phyloP scores from a whole-genome alignment of 2,888 invertebrate genomes.

The Nineta flava region DNA sequence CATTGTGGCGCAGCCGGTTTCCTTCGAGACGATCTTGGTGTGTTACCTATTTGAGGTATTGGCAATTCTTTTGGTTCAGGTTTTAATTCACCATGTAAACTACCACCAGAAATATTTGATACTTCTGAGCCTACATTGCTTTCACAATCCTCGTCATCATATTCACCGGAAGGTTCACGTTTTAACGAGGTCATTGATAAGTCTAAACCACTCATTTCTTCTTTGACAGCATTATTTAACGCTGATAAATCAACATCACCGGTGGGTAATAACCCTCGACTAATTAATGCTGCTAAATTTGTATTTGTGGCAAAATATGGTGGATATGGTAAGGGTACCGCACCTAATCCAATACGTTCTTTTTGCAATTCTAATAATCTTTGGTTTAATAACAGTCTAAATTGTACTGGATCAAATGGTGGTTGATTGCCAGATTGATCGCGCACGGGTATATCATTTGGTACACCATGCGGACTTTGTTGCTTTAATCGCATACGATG shows the following conservation, averaged over 20 bases:
- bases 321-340: constrained; percentile 59
- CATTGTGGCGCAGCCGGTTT: constrained; percentile 96
- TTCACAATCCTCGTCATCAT: constrained; percentile 63
- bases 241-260: constrained; percentile 38
- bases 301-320: constrained; percentile 65
- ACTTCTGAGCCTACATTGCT: constrained; percentile 61
- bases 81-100: constrained; percentile 41
- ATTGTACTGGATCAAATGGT: constrained; percentile 85
- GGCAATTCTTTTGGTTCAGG: constrained; percentile 34
- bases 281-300: constrained; percentile 60
- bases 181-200: constrained; percentile 72
- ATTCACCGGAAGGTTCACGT: constrained; percentile 59
- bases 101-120: constrained; percentile 30
- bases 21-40: constrained; percentile 47
- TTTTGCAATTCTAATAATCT: constrained; percentile 75
- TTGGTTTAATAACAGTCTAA: constrained; percentile 76
- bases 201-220: constrained; percentile 73
- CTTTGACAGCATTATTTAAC: constrained; percentile 46
- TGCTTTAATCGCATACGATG: constrained; percentile 96
- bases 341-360: constrained; percentile 63
- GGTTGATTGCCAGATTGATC: constrained; percentile 49
- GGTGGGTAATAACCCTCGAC: constrained; percentile 45
- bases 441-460: constrained; percentile 56
- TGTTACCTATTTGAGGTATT: constrained; percentile 14
- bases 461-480: constrained; percentile 57